Percentiles rank a stretch among this genome's conserved stretches.
Evolutionary conservation across 2,797 vertebrate species (phyloP).

Genomic region (Rhabdophis nuchalis): DNA sequence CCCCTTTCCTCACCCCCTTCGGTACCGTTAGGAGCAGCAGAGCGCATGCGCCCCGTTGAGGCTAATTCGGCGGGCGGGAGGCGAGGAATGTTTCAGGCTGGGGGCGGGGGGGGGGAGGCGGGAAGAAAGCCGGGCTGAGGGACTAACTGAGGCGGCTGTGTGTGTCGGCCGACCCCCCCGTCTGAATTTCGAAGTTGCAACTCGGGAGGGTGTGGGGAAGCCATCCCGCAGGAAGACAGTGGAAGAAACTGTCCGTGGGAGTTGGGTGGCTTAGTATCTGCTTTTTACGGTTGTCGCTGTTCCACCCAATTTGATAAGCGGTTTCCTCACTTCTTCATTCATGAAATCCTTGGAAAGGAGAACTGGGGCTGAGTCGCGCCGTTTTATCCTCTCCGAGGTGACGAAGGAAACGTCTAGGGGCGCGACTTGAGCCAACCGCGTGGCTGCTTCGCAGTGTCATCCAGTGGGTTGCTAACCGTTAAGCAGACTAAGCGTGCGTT

Average conservation of each 20-base stretch:
- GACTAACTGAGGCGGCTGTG: background rate
- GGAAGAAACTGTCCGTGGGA: background rate
- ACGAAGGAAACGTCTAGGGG: background rate
- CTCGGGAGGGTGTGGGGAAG: background rate
- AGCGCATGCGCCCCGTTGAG: background rate
- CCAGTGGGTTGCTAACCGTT: no score
- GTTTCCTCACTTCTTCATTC: background rate
- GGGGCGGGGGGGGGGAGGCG: rapidly evolving
- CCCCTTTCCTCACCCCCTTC: background rate
- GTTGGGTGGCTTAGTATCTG: background rate
- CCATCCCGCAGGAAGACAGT: background rate
- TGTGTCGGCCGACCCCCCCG: no score
- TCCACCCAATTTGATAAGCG: background rate
- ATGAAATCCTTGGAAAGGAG: background rate
- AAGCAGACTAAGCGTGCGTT: no score
- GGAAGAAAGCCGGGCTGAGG: background rate
- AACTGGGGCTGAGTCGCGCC: background rate
- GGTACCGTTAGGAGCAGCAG: background rate
- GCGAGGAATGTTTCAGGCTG: background rate
- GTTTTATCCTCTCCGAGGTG: background rate
- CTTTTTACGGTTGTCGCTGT: background rate
- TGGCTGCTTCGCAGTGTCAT: background rate
- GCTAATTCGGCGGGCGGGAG: no score
- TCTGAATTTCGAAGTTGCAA: background rate
- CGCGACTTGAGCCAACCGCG: background rate